Base-by-base conservation (phyloP, 2,888 invertebrate genomes). In the Stramonita haemastoma region DNA sequence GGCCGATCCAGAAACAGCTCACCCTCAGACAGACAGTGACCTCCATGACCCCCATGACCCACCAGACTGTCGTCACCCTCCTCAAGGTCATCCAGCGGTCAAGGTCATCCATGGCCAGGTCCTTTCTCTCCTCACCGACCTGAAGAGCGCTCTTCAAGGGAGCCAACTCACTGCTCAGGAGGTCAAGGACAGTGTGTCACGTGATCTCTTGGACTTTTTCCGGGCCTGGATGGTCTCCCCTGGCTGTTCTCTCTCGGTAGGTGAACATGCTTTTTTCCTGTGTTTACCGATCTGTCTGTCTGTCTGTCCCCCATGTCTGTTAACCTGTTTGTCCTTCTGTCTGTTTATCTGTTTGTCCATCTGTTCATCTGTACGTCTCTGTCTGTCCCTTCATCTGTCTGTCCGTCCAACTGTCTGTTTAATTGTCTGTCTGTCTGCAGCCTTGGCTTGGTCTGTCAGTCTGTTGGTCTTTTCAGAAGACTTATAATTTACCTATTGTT, bases 141-240 rank as follows among this genome's bases (percentile, higher is more conserved):
- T 79, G 34, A 79, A 79, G 79, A 79, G 79, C 19, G 17, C 15
- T 32, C 79, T 79, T 19, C 79, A 79, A 34, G 79, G 79, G 79
- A 79, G 79, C 6, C 32, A 34, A 79, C 32, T 15, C 32, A 32
- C 4, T 0, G 32, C 17, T 32, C 32, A 19, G 22, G 34, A 79
- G 79, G 19, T 79, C 36, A 79, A 36, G 79, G 79, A 79, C 19
- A 34, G 15, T 17, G 79, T 79, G 79, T 79, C 79, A 79, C 79
- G 34, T 79, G 79, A 79, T 13, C 19, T 79, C 4, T 17, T 79
- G 79, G 79, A 79, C 32, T 79, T 79, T 17, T 79, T 79, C 32
- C 79, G 79, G 34, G 34, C 29, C 19, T 79, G 79, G 79, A 32
- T 79, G 79, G 15, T 79, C 79, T 34, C 79, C 34, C 79, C 79